These are phyloP conservation scores for Drosophila santomea DNA, from an alignment of 1,140 invertebrate genomes.

Conservation along the genomic window DNA sequence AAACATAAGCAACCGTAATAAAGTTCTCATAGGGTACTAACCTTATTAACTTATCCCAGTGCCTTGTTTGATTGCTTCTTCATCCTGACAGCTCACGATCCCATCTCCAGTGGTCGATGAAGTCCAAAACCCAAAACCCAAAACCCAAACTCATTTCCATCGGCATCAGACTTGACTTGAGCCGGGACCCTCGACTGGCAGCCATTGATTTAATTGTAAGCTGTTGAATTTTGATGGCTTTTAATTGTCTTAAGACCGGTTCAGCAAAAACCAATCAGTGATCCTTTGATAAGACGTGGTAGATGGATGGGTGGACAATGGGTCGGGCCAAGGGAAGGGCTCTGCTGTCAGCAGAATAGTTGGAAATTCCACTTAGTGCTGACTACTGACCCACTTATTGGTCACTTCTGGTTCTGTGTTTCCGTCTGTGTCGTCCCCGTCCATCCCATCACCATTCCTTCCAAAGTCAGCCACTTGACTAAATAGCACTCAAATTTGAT, in stretches of 20 bases:
- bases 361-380: conserved; percentile 62
- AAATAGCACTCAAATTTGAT: conserved; percentile 82
- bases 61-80: neutral
- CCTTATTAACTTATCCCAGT: neutral
- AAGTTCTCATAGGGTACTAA: too few relatives aligned
- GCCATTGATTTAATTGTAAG: conserved; percentile 73
- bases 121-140: conserved; percentile 25
- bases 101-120: conserved; percentile 11
- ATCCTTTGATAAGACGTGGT: conserved; percentile 20
- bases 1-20: too few relatives aligned
- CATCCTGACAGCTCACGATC: neutral
- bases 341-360: conserved; percentile 67
- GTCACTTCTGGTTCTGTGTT: conserved; percentile 71
- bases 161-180: conserved; percentile 25
- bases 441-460: conserved; percentile 6
- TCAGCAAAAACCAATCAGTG: conserved; percentile 64
- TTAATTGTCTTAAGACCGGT: conserved; percentile 72
- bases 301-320: neutral
- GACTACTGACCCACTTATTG: conserved; percentile 80
- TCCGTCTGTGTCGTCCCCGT: conserved; percentile 38
- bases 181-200: conserved; percentile 17
- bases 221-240: conserved; percentile 79
- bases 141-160: conserved; percentile 45
- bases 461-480: conserved; percentile 67
- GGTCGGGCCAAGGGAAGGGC: neutral